Evolutionary conservation across 2,797 vertebrate genomes (phyloP), one percentile per base, ranked within the genome.

Genomic region (Sylvia borin): DNA sequence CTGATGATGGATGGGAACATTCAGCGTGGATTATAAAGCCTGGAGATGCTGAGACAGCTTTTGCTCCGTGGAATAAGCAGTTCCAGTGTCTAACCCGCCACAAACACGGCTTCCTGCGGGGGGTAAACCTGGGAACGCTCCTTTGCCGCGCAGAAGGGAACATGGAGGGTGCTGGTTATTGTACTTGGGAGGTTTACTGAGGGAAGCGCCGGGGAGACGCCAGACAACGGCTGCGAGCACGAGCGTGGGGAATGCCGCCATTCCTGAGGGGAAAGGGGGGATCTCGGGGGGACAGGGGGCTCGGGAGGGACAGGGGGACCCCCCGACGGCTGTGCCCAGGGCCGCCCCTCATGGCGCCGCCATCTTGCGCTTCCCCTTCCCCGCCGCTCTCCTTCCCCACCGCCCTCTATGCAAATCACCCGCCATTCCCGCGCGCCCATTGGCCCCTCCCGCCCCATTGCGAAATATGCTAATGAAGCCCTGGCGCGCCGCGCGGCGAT

Each of bases 251-350:
- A 16, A 10, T 1, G 50, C 8, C n/a, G 27, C 13, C 20, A 1
- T 1, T 20, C 13, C 64, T 2, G 36, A 32, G 32, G 64, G 27
- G 32, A 13, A 26, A 11, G 16, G 5, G 5, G 27, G 14, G 24
- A 13, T 15, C 21, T 2, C 50, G 21, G 27, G 36, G 55, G 22
- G 15, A 5, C 26, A 3, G 40, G 1, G 10, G 4, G 45, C 22
- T 21, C 12, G 34, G 45, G 13, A 38, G 22, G 61, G 16, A 5
- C 48, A 2, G 11, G 15, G 6, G 1, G 4, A 14, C 1, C 13
- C 13, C 13, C 38, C 0, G 1, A 1, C 6, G 4, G 13, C 47
- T 1, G 10, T 0, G 4, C n/a, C 38, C n/a, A 0, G 10, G 38
- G 1, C 0, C 7, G 3, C 43, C 78, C 86, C 79, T 11, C 78